Base-by-base conservation (phyloP, 2,113 vertebrate genomes). In the Salvator merianae region DNA sequence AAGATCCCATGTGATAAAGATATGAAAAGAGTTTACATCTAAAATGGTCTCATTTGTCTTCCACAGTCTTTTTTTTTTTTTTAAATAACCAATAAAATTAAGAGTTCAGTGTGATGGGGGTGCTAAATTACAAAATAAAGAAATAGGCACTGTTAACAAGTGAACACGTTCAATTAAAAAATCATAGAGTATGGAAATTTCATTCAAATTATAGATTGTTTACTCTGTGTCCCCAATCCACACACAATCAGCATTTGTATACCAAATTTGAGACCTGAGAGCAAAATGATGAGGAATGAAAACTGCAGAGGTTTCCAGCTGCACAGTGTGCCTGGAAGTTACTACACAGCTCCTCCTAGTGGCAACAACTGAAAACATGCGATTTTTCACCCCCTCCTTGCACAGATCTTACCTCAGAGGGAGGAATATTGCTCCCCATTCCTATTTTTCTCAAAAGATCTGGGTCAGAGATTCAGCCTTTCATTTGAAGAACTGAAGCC, bases 271-370 rank as follows among this genome's bases (percentile, higher is more conserved):
- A 70, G 66, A 55, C 13, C 4, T 12, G 43, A 70, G 66, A 55
- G 16, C 9, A 68, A 53, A 24, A 36, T 34, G 47, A n/a, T 28
- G 55, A 26, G 16, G 5, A 79, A 79, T 63, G 43, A 79, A 84
- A 50, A n/a, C 38, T 47, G 68, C 68, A 79, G 76, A 63, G 76
- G 53, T 84, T 84, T 84, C 76, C 76, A 73, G 77, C 68, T 72
- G 68, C 36, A 62, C 12, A 63, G 30, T 62, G 24, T 65, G 53
- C 28, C 65, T 79, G 76, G 83, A 59, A 63, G 68, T 77, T 84
- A 50, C 77, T 50, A n/a, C 79, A 73, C 22, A 79, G 55, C 83
- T 84, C 83, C 83, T 55, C 76, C 70, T 84, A 79, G 83, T 79
- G 83, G 69, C 14, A 62, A 59, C 59, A 79, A 73, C n/a, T 71